Evolutionary conservation across 2,113 vertebrate species (phyloP), one percentile per base, ranked within the genome.

Genomic region (Platysteira castanea): DNA sequence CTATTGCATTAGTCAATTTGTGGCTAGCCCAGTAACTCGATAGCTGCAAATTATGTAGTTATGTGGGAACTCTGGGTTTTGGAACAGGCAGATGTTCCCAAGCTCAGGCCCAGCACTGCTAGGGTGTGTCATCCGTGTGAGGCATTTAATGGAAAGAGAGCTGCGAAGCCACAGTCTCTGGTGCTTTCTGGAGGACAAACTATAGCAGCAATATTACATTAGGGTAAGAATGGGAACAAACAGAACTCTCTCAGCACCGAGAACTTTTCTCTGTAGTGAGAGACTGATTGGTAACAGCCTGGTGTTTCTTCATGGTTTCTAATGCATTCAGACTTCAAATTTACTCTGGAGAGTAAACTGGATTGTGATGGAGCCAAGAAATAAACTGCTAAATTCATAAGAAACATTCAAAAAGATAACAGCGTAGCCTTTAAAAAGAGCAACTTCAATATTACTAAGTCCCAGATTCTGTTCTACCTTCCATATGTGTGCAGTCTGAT

Each of bases 11-110:
- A 96, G 95, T 94, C 96, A 95, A 87, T 92, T 91, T 96, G 97
- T 89, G 95, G 97, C 81, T 76, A 91, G 94, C 95, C 83, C 85
- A 52, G 97, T 96, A 98, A 98, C 79, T 71, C 3, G 59, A 98
- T 94, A 98, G 96, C 95, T 93, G 78, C 0, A 2, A 93, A 94
- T 97, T 96, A 96, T 95, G 94, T 64, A 94, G 94, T 97, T 97
- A 65, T 97, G 96, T 96, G 97, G 97, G 96, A 98, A 97, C 67
- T 98, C 93, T 97, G 97, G 90, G 79, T 85, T 98, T 96, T 98
- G 98, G 98, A 98, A 97, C 53, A 50, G 76, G 83, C 61, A 35
- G 87, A 94, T 93, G 92, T 98, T 98, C 98, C 97, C 97, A 98
- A 96, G 95, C 97, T 95, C 92, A 54, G 95, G 57, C 84, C 89